phyloP scores from a whole-genome alignment of 2,888 invertebrate species.

The Aquatica leii region DNA sequence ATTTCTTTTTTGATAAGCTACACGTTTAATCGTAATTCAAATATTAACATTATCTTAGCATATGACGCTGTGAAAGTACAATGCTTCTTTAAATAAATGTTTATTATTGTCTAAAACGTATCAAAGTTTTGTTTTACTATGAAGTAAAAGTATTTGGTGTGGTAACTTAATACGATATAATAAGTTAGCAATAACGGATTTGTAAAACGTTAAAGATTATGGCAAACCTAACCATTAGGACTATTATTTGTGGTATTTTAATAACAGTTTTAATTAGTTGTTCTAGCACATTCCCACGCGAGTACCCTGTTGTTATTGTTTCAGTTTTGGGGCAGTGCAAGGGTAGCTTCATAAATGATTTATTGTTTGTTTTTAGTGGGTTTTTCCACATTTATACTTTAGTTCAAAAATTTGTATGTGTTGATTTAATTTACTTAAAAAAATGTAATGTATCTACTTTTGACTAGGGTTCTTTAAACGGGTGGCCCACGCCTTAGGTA shows the following conservation, averaged over 20 bases:
- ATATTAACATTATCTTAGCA: no score
- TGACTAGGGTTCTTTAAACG: constrained; percentile 22
- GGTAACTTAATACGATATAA: constrained; percentile 5
- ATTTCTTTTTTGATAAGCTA: no score
- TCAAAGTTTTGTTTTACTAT: background rate
- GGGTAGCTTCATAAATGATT: constrained; percentile 47
- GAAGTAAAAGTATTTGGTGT: background rate
- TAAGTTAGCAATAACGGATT: constrained; percentile 29
- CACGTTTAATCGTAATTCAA: no score
- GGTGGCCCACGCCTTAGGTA: constrained; percentile 26
- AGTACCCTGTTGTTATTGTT: constrained; percentile 41
- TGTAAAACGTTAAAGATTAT: constrained; percentile 32
- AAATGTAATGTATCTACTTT: constrained; percentile 12
- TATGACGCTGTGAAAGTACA: no score
- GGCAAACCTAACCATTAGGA: constrained; percentile 32
- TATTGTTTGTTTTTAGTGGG: constrained; percentile 45
- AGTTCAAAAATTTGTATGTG: constrained; percentile 14
- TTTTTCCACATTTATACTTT: no score
- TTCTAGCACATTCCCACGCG: constrained; percentile 45
- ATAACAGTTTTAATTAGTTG: constrained; percentile 52
- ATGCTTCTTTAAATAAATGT: no score
- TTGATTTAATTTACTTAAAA: constrained; percentile 11
- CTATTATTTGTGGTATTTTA: constrained; percentile 50
- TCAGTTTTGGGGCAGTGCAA: constrained; percentile 24
- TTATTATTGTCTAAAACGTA: no score